Evolutionary conservation across 1,140 invertebrate species (phyloP), one percentile per base, ranked within the genome.

Genomic region (Choristoneura fumiferana): DNA sequence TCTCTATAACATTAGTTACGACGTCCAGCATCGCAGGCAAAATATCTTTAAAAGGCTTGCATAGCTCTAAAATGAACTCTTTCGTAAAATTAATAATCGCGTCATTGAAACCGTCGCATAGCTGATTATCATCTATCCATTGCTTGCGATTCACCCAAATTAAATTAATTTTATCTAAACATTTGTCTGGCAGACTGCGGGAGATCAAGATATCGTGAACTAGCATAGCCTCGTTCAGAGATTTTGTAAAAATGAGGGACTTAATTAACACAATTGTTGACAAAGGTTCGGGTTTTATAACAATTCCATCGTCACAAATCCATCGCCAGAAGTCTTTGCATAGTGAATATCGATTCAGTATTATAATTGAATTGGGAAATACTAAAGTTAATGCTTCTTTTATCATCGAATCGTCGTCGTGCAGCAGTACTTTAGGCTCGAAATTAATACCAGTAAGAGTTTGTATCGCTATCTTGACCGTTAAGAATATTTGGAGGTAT

Each of bases 401-500:
- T 29, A 34, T 13, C 0, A 45, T 29, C 3, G 43, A 15, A n/a
- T 29, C 38, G 13, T 57, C 18, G n/a, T 58, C 49, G 6, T 54
- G 10, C 1, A 33, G 12, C 6, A 66, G n/a, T 10, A 56, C n/a
- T 36, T 53, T 65, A 2, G 56, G 55, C 5, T 54, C 55, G 12
- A 58, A 56, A 8, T 1, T 35, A 1, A 34, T 29, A n/a, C 36
- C 17, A 8, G 8, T 38, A n/a, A n/a, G 4, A 6, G 35, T 38
- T 36, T 66, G 60, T 12, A 66, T 57, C 1, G 18, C 10, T 1
- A 54, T 4, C 54, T 59, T 58, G 9, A 45, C 12, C 15, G 39
- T 45, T 4, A 58, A 33, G 10, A 72, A 67, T 8, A 57, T 63
- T 34, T 58, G 59, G 2, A 38, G 65, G 39, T 60, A 69, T n/a